Conservation (phyloP, 2,888 invertebrate genomes). For the Sarcophaga rosellei region DNA sequence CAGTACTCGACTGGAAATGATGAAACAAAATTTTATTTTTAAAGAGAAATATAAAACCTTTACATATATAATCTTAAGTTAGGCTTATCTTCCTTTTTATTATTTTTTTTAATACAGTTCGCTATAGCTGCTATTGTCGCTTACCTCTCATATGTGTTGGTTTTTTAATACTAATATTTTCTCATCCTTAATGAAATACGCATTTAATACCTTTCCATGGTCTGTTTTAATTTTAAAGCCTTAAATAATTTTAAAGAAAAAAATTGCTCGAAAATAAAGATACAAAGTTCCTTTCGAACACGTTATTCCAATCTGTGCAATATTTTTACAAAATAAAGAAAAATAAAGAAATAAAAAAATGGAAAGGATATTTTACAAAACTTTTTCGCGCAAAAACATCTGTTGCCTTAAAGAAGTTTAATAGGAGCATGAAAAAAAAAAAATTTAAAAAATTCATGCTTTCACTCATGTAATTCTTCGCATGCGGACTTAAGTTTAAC, state of each 20-base stretch:
- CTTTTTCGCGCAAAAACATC: slow-evolving; percentile 45
- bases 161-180: neutral
- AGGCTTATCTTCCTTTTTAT: too few species aligned
- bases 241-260: too few species aligned
- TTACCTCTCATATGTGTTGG: too few species aligned
- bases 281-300: slow-evolving; percentile 7
- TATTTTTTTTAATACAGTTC: too few species aligned
- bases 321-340: slow-evolving; percentile 20
- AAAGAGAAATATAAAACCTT: too few species aligned
- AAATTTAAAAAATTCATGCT: slow-evolving; percentile 4
- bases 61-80: too few species aligned
- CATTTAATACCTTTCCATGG: slow-evolving; percentile 37
- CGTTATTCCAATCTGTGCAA: slow-evolving; percentile 56
- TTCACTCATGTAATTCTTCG: too few species aligned
- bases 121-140: too few species aligned
- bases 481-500: neutral
- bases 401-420: slow-evolving; percentile 56
- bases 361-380: slow-evolving; percentile 30
- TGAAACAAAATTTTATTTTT: too few species aligned
- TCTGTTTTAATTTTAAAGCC: slow-evolving; percentile 6
- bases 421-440: slow-evolving; percentile 7
- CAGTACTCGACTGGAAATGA: too few species aligned
- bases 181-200: slow-evolving; percentile 6
- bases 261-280: neutral
- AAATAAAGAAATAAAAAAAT: too few species aligned